These are phyloP conservation scores for Deilephila elpenor DNA, from an alignment of 2,888 invertebrate species.

Conservation along the genomic window DNA sequence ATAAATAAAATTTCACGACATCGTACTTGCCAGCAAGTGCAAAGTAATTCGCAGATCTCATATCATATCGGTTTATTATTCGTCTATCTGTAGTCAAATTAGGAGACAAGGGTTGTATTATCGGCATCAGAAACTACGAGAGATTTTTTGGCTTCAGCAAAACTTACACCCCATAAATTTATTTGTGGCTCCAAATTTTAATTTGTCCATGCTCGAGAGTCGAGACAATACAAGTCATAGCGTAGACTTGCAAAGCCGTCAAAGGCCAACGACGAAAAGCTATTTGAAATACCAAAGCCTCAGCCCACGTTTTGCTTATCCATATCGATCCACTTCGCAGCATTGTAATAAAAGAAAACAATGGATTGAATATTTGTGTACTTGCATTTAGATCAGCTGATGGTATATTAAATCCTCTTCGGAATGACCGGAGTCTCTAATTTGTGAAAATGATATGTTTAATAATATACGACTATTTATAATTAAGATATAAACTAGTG, in stretches of 20 bases:
- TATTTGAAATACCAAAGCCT: background rate
- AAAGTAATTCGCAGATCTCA: no score
- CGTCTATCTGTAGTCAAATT: no score
- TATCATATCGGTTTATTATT: no score
- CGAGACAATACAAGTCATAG: background rate
- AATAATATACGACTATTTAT: no score
- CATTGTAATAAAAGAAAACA: background rate
- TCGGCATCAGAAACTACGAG: background rate
- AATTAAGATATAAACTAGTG: no score
- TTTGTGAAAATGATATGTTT: no score
- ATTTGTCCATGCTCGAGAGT: background rate
- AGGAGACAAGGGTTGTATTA: background rate
- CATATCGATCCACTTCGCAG: background rate
- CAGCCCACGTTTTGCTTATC: background rate
- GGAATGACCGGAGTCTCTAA: no score
- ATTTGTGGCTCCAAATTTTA: background rate
- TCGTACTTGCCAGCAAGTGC: no score
- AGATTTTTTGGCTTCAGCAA: background rate
- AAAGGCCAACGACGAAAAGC: background rate
- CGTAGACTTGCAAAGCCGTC: background rate
- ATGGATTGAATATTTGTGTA: background rate
- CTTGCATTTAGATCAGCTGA: background rate
- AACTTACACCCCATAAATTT: no score
- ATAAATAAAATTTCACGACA: no score
- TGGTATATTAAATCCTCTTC: no score